Percentiles rank a stretch among this genome's conserved stretches.
phyloP scores from a whole-genome alignment of 2,888 invertebrate genomes.

The Scotopteryx bipunctaria region DNA sequence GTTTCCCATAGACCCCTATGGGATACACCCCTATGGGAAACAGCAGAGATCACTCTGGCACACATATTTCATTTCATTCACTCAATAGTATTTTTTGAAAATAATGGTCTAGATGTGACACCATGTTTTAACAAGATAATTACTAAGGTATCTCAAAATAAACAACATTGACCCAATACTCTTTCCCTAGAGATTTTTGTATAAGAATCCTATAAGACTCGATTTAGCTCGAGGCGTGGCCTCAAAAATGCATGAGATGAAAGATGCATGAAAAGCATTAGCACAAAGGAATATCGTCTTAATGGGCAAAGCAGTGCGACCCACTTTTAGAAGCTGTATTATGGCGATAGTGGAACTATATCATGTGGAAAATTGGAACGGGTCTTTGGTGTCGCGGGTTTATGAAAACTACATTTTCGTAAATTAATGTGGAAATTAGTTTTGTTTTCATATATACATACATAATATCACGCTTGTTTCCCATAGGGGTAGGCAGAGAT shows the following conservation, averaged over 20 bases:
- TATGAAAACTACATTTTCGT: constrained; percentile 5
- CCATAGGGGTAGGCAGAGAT: no score
- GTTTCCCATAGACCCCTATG: no score
- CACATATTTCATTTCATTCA: no score
- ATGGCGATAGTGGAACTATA: constrained; percentile 32
- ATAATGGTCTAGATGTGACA: no score
- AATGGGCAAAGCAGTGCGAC: constrained; percentile 38
- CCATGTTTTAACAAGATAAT: no score
- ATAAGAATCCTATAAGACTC: constrained; percentile 33
- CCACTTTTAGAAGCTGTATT: constrained; percentile 34
- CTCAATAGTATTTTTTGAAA: no score
- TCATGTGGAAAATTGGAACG: constrained; percentile 36
- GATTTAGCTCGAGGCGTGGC: constrained; percentile 34
- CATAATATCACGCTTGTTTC: no score
- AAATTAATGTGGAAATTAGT: neutral
- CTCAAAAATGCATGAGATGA: constrained; percentile 42
- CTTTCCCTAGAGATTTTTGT: constrained; percentile 13
- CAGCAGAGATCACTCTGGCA: no score
- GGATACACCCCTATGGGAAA: no score
- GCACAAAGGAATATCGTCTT: constrained; percentile 40
- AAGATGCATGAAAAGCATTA: constrained; percentile 41
- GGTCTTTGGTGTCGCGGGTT: constrained; percentile 7
- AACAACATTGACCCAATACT: constrained; percentile 18
- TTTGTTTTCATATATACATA: no score
- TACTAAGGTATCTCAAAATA: neutral